Evolutionary conservation across 2,113 vertebrate genomes (phyloP), one percentile per base, ranked within the genome.

Genomic region (Myotis davidii): DNA sequence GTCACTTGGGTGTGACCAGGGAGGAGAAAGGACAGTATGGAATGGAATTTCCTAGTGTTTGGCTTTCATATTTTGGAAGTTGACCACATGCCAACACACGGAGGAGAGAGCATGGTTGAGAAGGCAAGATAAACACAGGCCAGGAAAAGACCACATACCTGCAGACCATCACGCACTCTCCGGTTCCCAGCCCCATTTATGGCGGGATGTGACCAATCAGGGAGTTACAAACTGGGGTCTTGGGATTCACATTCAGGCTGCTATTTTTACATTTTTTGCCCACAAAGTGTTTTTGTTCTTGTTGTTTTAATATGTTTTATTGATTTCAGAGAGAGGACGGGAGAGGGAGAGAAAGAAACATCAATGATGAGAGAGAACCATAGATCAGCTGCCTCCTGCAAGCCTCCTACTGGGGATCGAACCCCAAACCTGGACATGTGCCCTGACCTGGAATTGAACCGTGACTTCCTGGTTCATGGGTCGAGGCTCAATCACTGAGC

Each of bases 111-210:
- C 27, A 1, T 17, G 18, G 56, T 18, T 6, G 4, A 37, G 37
- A 79, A 65, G 20, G 50, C 64, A 65, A 23, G 50, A 78, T 39
- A 45, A 81, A 77, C 32, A 52, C 5, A 29, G 32, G 3, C 72
- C 0, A 2, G 29, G 25, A 21, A 61, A 23, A 52, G 20, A 65
- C 2, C 18, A 29, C 29, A 10, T 1, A 42, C n/a, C 20, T 2
- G 9, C 27, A 12, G 4, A 1, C 39, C 37, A n/a, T 2, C 9
- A 21, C 0, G 1, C 0, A 42, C 14, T 32, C 37, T 17, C 32
- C 23, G 45, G 25, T 14, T 52, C 18, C 69, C 48, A 39, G 29
- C 27, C 27, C 85, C n/a, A 5, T 11, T 34, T 45, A 1, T 45
- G n/a, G 23, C 13, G 48, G 6, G 27, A 45, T 9, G 2, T 0